phyloP scores from a whole-genome alignment of 2,113 vertebrate species.

The Brachypodius melanocephalos region DNA sequence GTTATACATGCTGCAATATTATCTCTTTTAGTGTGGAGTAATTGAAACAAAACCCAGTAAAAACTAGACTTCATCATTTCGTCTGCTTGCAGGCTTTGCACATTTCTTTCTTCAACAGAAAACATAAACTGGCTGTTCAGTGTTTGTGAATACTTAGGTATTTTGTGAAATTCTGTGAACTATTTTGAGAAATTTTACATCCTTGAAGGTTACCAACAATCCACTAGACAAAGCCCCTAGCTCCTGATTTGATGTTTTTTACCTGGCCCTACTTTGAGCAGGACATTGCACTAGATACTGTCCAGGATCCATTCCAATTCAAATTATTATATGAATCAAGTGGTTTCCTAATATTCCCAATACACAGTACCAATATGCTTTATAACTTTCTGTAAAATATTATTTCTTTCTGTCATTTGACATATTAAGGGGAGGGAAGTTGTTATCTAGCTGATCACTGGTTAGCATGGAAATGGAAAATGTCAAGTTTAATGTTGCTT shows the following conservation, averaged over 20 bases:
- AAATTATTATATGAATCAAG: neutral
- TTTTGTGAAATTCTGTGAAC: neutral
- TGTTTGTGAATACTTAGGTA: neutral
- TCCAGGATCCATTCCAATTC: neutral
- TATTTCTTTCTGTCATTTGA: neutral
- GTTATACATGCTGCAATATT: neutral
- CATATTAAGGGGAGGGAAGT: neutral
- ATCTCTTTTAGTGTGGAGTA: neutral
- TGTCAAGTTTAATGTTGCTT: neutral
- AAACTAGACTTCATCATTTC: neutral
- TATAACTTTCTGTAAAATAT: neutral
- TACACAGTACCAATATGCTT: neutral
- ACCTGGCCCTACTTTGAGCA: neutral
- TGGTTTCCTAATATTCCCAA: neutral
- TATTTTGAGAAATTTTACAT: neutral
- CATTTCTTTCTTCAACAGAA: neutral
- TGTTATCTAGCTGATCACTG: neutral
- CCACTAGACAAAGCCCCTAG: neutral
- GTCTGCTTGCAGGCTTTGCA: neutral
- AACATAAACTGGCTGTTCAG: neutral
- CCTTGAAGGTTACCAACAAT: neutral
- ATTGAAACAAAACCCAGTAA: neutral
- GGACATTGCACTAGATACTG: neutral
- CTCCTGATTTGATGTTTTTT: neutral
- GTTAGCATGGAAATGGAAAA: slow-evolving; percentile 3